These are phyloP conservation scores for Leuciscus waleckii DNA, from an alignment of 2,797 vertebrate genomes.

Conservation along the genomic window DNA sequence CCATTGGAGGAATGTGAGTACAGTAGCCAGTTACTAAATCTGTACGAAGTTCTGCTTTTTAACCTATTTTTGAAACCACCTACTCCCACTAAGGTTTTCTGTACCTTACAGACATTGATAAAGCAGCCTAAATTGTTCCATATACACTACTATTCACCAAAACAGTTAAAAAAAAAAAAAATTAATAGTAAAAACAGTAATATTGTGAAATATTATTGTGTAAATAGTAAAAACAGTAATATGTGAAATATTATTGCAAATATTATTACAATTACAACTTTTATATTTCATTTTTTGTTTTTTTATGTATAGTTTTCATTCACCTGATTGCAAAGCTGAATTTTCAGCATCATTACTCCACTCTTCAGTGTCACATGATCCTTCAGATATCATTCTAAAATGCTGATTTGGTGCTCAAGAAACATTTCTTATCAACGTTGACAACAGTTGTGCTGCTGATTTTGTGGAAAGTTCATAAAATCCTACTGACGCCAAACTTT, in stretches of 20 bases:
- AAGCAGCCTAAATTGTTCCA: background rate
- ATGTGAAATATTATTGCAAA: background rate
- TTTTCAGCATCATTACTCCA: background rate
- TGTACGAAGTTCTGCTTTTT: background rate
- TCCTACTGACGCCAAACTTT: background rate
- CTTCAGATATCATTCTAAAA: background rate
- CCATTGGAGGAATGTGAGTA: conserved; percentile 97
- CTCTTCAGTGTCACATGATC: background rate
- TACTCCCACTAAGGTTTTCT: background rate
- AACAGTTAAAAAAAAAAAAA: background rate
- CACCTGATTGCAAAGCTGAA: background rate
- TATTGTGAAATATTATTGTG: background rate
- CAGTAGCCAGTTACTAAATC: background rate
- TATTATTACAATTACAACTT: background rate
- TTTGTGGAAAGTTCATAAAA: background rate
- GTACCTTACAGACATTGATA: background rate
- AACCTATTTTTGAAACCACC: background rate
- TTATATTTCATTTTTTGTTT: background rate
- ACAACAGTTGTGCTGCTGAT: background rate
- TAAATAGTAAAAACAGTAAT: background rate
- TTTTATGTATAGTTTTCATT: background rate
- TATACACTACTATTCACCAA: background rate
- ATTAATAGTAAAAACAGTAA: background rate
- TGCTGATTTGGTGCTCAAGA: background rate
- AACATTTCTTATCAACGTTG: background rate